Evolutionary conservation across 2,888 invertebrate species (phyloP), one percentile per base, ranked within the genome.

Genomic region (Orthosia gracilis): DNA sequence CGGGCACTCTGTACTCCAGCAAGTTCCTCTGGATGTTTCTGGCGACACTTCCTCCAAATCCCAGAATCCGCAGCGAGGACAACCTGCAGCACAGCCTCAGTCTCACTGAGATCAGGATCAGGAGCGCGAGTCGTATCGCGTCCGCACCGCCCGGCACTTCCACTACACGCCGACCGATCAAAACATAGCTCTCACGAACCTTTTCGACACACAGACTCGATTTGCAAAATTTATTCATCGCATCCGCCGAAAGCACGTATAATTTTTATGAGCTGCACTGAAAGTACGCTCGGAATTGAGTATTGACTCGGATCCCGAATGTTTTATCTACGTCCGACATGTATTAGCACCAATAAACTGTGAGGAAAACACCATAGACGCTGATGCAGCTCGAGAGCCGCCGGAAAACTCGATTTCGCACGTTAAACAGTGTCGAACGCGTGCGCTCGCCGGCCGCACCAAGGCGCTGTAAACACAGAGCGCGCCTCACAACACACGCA

Each of bases 391-490:
- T 91, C 91, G 90, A 91, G 89, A 91, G 90, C 91, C 91, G 92
- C 91, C 94, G 94, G 95, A 92, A 95, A 96, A 96, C 91, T 94
- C 92, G 90, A 90, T 91, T 91, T 92, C 90, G 91, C 91, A 91
- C 91, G 89, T 88, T 88, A 90, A 92, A 93, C 93, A 83, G 86
- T 83, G 92, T 93, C 87, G 91, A 97, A 97, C 97, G 97, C 97
- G 98, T 98, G 93, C 97, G 98, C 92, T 94, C 94, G 88, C 96
- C 97, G 93, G 97, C 97, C 89, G 92, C 92, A 91, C 91, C 91
- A 96, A 96, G 92, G 95, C 96, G 89, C 97, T 97, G 93, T 97
- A 97, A 91, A 97, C 97, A 93, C 97, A 91, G 91, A 91, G 86
- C 93, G 92, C 92, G 94, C 89, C 93, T 91, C 94, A 90, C 94